Percentiles rank a stretch among this genome's conserved stretches.
Conservation (phyloP, 2,113 vertebrate species). For the Daphoenositta chrysoptera region DNA sequence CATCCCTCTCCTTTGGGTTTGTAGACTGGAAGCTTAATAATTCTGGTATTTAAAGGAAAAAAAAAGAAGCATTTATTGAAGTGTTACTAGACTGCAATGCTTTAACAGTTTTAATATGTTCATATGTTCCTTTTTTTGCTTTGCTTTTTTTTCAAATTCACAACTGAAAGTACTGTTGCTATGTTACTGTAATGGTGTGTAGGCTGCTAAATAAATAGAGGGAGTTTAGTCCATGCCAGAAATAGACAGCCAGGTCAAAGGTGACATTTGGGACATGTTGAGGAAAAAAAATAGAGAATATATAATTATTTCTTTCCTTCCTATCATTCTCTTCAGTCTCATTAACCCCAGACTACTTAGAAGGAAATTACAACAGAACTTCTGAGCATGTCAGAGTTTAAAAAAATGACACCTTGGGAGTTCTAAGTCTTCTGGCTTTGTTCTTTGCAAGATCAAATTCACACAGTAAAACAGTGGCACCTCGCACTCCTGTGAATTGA, state of each 20-base stretch:
- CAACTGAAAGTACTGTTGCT: constrained; percentile 63
- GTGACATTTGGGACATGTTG: constrained; percentile 58
- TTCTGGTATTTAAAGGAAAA: background rate
- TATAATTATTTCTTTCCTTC: constrained; percentile 59
- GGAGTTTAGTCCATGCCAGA: constrained; percentile 54
- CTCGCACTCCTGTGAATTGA: background rate
- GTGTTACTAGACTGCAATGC: background rate
- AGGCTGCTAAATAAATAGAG: constrained; percentile 68
- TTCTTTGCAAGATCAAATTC: background rate
- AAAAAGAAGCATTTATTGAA: background rate
- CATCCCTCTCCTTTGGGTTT: background rate
- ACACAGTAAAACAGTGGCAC: background rate
- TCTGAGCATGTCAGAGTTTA: background rate
- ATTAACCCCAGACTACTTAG: constrained; percentile 8
- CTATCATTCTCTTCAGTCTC: constrained; percentile 33
- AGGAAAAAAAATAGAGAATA: background rate
- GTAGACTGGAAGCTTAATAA: background rate
- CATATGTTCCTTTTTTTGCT: background rate
- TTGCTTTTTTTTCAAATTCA: background rate
- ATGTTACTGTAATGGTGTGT: constrained; percentile 63
- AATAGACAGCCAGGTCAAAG: constrained; percentile 67
- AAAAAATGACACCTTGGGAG: background rate
- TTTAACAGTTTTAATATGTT: constrained; percentile 22
- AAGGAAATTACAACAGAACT: constrained; percentile 25
- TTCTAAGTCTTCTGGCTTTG: background rate